Base-by-base conservation (phyloP, 2,113 vertebrate genomes). In the Poecilia latipinna region DNA sequence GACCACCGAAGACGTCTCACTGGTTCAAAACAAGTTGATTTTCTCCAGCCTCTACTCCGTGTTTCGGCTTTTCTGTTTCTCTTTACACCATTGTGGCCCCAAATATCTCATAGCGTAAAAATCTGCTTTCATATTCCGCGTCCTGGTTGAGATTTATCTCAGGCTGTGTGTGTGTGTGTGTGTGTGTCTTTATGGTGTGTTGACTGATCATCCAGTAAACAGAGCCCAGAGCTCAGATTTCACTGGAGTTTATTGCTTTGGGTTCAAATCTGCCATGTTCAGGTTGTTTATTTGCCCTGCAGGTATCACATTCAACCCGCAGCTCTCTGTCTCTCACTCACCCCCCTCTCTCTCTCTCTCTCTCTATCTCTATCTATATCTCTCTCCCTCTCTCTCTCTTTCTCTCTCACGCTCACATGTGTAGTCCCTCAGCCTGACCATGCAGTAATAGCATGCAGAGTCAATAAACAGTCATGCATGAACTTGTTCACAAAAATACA, bases 281-380 rank as follows among this genome's bases (percentile, higher is more conserved):
- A 33, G 57, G 8, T 77, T 86, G 91, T 92, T 93, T 93, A 86
- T 92, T 93, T 92, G 86, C 82, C 69, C 89, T 86, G 74, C 89
- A 91, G 87, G 90, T 91, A 88, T 91, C 86, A 70, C 90, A 75
- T 92, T 80, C 79, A 91, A 84, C 68, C 82, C 84, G 15, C 81
- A 79, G 75, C 77, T 76, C 80, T 77, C 65, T 70, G 51, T 82
- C 51, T 35, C 1, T 11, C 10, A 11, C 35, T 37, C 35, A 0
- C 35, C 11, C 2, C 11, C 10, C 10, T 10, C 35, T 37, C 2
- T 11, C 35, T 37, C 35, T 37, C 10, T 29, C 29, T 29, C 29
- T 29, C 29, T 29, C 29, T 29, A 2, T 29, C 29, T 33, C 32
- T 1, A 7, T 29, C 29, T 29, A 0, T 29, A 1, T 29, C 29